Evolutionary conservation across 2,797 vertebrate genomes (phyloP).

Genomic region (Alauda arvensis): DNA sequence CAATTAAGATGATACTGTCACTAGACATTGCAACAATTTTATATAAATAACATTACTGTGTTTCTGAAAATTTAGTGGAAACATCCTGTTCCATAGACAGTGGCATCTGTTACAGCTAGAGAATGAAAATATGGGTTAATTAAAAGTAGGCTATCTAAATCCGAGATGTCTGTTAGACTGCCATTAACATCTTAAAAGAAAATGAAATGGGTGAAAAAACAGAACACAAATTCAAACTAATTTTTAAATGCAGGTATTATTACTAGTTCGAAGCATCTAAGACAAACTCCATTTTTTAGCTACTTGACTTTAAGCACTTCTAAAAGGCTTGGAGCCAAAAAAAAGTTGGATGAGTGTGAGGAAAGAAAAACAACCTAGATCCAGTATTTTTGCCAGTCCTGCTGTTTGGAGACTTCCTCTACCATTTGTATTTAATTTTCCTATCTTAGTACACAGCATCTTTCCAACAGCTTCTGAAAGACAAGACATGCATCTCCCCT

Average conservation of each 20-base stretch:
- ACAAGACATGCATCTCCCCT: constrained; percentile 11
- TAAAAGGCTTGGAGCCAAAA: constrained; percentile 15
- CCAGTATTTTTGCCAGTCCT: constrained; percentile 51
- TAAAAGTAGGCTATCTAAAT: background rate
- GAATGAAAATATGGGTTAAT: background rate
- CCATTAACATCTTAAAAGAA: background rate
- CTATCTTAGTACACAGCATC: constrained; percentile 38
- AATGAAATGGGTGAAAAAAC: background rate
- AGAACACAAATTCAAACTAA: background rate
- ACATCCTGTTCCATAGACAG: background rate
- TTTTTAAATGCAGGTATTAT: constrained; percentile 25
- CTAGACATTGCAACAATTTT: background rate
- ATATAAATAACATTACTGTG: background rate
- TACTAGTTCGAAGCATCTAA: background rate
- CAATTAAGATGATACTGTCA: background rate
- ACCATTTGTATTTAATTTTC: constrained; percentile 59
- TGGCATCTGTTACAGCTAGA: background rate
- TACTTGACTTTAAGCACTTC: constrained; percentile 29
- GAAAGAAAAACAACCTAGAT: constrained; percentile 58
- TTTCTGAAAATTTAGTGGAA: background rate
- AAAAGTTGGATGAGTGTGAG: constrained; percentile 36
- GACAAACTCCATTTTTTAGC: constrained; percentile 15
- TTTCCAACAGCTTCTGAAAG: constrained; percentile 50
- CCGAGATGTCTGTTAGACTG: background rate
- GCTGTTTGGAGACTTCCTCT: constrained; percentile 55